Evolutionary conservation across 2,113 vertebrate genomes (phyloP), one percentile per base, ranked within the genome.

Genomic region (Cardinalis cardinalis): DNA sequence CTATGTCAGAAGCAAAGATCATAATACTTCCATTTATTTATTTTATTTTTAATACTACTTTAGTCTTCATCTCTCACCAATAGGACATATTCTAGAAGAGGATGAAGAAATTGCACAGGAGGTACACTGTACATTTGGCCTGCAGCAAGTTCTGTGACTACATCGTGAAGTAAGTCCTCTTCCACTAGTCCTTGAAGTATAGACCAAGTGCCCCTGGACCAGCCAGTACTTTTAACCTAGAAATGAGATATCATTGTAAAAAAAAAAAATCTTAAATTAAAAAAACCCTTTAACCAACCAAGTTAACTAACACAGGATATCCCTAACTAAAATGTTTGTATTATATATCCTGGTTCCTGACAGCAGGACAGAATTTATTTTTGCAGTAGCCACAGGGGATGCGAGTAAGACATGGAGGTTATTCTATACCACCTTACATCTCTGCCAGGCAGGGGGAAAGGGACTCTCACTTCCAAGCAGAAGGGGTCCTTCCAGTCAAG

Each of bases 81-180:
- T 7, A 99, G 94, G 59, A 97, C 96, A 9, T 98, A 97, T 41
- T 98, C 96, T 75, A 99, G 95, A 87, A 99, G 97, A 74, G 98
- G 96, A 68, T 97, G 97, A 83, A 99, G 95, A 94, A 98, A 88
- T 19, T 94, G 73, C 29, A 96, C 95, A 8, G 99, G 98, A 84
- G 98, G 99, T 58, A 98, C 91, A 66, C 93, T 92, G 29, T 97
- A 98, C 23, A 98, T 98, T 44, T 97, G 97, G 88, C 97, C 74
- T 24, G 90, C 91, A 32, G 95, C 96, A 92, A 99, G 97, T 73
- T 99, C 98, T 76, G 98, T 97, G 86, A 99, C 81, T 44, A 98
- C 98, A 96, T 98, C 98, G n/a, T 84, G 70, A 95, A 98, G 97
- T 80, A 99, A 97, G 18, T 90, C 84, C n/a, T 96, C 97, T 91